These are phyloP conservation scores for Sacculina carcini DNA, from an alignment of 2,888 invertebrate species.

Conservation along the genomic window DNA sequence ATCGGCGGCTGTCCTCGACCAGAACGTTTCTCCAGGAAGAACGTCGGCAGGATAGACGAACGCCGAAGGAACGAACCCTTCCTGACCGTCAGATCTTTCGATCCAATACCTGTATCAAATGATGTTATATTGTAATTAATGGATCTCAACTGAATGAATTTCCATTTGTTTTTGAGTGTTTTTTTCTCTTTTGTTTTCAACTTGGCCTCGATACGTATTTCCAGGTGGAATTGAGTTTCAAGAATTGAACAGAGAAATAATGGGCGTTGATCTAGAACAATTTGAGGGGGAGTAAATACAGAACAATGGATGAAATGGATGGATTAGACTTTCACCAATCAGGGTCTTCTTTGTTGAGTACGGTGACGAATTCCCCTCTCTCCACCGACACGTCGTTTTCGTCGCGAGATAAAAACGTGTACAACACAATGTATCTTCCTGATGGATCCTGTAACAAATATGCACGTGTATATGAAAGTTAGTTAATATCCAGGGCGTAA, in stretches of 20 bases:
- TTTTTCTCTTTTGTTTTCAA: too few relatives aligned
- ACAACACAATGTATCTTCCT: constrained; percentile 69
- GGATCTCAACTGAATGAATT: not conserved
- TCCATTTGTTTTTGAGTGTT: not conserved
- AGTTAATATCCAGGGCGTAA: too few relatives aligned
- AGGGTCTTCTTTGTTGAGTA: constrained; percentile 73
- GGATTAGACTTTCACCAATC: constrained; percentile 46
- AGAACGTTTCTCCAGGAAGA: constrained; percentile 26
- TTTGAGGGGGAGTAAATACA: too few relatives aligned
- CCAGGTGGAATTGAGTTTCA: too few relatives aligned
- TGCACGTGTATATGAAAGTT: too few relatives aligned
- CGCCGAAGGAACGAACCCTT: constrained; percentile 82
- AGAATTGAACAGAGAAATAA: too few relatives aligned
- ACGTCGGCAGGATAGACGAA: constrained; percentile 77
- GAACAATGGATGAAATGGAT: too few relatives aligned
- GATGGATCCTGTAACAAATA: constrained; percentile 39
- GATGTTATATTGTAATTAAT: not conserved
- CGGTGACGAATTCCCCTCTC: constrained; percentile 81
- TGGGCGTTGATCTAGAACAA: too few relatives aligned
- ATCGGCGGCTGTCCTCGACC: not conserved
- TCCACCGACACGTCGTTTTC: constrained; percentile 85
- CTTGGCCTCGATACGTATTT: too few relatives aligned
- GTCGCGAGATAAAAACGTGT: constrained; percentile 72
- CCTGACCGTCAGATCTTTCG: constrained; percentile 65
- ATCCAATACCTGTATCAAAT: constrained; percentile 41